phyloP scores from a whole-genome alignment of 2,113 vertebrate species.

The Mus musculus region GRCm39 chr4:139939501-139940000 shows the following conservation, averaged over 20 bases:
- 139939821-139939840: too few species aligned
- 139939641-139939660: too few species aligned
- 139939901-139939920: constrained; percentile 66
- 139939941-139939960: constrained; percentile 86
- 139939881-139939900: not conserved
- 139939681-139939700: not conserved
- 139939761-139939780: not conserved
- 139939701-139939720: not conserved
- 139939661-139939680: not conserved
- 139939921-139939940: constrained; percentile 82
- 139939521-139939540: not conserved
- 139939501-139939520: not conserved
- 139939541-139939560: not conserved
- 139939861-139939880: not conserved
- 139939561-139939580: not conserved
- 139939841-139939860: not conserved
- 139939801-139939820: not conserved
- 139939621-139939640: not conserved
- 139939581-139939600: not conserved
- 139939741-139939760: not conserved
- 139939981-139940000: constrained; percentile 82
- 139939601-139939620: too few species aligned
- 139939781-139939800: not conserved
- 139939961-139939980: constrained; percentile 90
- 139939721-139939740: not conserved